These are phyloP conservation scores for Galagoides demidoff DNA, from an alignment of 2,797 vertebrate genomes.

Conservation along the genomic window DNA sequence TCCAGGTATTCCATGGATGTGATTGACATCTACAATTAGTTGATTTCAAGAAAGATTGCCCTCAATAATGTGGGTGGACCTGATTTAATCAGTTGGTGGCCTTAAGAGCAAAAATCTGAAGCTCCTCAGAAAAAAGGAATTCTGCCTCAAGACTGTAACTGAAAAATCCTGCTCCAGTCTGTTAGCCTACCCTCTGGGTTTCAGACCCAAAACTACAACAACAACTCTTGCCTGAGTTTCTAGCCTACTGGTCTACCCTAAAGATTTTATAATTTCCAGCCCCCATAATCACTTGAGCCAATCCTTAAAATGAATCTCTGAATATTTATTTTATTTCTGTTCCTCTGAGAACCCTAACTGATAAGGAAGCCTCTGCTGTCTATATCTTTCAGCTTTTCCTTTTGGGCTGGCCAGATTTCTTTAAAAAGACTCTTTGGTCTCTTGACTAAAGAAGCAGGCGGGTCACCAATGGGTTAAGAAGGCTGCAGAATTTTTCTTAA, in stretches of 20 bases:
- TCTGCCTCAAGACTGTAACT: not conserved
- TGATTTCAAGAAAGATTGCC: not conserved
- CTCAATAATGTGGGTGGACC: not conserved
- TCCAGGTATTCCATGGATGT: conserved; percentile 3
- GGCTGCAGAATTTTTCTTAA: not conserved
- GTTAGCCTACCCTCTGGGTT: not conserved
- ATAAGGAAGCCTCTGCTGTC: not conserved
- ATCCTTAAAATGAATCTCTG: conserved; percentile 40
- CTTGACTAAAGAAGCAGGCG: not conserved
- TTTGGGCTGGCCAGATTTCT: not conserved
- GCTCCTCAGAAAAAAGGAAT: conserved; percentile 33
- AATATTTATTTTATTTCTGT: conserved; percentile 9
- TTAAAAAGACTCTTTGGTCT: not conserved
- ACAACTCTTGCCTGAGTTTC: not conserved
- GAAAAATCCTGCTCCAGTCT: not conserved
- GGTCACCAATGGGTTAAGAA: not conserved
- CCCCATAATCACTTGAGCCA: not conserved
- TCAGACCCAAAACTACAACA: not conserved
- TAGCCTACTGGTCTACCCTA: not conserved
- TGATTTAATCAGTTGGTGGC: not conserved
- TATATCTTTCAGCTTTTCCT: not conserved
- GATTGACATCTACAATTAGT: not conserved
- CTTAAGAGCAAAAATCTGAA: not conserved
- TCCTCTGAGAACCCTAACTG: conserved; percentile 9
- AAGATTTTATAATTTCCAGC: not conserved